Conservation (phyloP, 1,140 invertebrate genomes). For the Varroa destructor region DNA sequence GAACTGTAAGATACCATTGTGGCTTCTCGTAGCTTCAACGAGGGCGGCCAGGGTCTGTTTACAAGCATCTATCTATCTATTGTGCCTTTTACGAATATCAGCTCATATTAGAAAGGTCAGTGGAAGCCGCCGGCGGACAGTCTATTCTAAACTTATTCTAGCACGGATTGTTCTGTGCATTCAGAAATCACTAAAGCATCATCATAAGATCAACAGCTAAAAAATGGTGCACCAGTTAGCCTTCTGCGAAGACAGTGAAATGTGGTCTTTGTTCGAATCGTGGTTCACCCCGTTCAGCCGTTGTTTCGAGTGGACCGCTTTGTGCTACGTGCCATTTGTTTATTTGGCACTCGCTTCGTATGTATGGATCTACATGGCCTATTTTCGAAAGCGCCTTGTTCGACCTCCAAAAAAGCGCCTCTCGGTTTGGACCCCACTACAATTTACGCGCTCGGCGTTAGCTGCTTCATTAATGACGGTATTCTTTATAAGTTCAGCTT, state of each 20-base stretch:
- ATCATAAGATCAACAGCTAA: background rate
- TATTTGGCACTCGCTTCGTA: background rate
- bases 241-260: slow-evolving; percentile 17
- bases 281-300: slow-evolving; percentile 22
- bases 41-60: too few species aligned
- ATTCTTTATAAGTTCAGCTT: background rate
- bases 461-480: background rate
- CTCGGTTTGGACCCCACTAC: slow-evolving; percentile 9
- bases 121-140: too few species aligned
- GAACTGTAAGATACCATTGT: too few species aligned
- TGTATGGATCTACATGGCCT: slow-evolving; percentile 5
- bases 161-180: too few species aligned
- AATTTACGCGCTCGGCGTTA: background rate
- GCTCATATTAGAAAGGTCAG: too few species aligned
- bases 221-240: slow-evolving; percentile 1
- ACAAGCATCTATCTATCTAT: too few species aligned
- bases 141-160: too few species aligned
- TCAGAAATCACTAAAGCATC: too few species aligned
- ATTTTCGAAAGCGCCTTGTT: background rate
- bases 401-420: slow-evolving; percentile 1
- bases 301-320: slow-evolving; percentile 10
- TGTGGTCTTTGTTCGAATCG: slow-evolving; percentile 8
- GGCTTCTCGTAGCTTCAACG: too few species aligned
- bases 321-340: slow-evolving; percentile 2
- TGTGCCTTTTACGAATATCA: too few species aligned